phyloP scores from a whole-genome alignment of 2,888 invertebrate species.

The Epinotia demarniana region DNA sequence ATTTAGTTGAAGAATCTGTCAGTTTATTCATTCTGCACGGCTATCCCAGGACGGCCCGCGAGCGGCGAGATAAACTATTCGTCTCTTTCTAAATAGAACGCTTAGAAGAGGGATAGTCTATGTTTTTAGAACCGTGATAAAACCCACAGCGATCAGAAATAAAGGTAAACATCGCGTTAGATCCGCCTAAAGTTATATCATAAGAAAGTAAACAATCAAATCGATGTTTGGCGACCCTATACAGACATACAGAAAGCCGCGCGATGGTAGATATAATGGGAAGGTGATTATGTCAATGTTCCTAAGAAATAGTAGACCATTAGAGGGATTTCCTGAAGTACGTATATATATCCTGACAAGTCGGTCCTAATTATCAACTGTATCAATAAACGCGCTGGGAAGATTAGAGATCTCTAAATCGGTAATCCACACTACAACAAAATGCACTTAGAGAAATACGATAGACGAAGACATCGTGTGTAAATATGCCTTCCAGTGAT shows the following conservation, averaged over 20 bases:
- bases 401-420: slow-evolving; percentile 41
- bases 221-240: too few relatives aligned
- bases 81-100: too few relatives aligned
- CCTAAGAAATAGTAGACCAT: slow-evolving; percentile 5
- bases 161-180: too few relatives aligned
- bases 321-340: neutral
- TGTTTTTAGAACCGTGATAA: too few relatives aligned
- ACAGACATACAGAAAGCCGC: too few relatives aligned
- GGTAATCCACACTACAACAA: slow-evolving; percentile 38
- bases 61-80: too few relatives aligned
- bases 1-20: neutral
- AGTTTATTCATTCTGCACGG: neutral
- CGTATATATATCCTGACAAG: neutral
- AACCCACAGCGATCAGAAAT: too few relatives aligned
- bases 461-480: slow-evolving; percentile 42
- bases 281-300: neutral
- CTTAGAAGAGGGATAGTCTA: too few relatives aligned
- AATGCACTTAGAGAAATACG: slow-evolving; percentile 45
- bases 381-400: slow-evolving; percentile 27
- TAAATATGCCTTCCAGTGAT: slow-evolving; percentile 42
- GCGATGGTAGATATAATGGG: too few relatives aligned
- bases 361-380: slow-evolving; percentile 34
- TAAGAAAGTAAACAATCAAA: too few relatives aligned
- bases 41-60: too few relatives aligned
- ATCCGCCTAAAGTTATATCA: too few relatives aligned